These are phyloP conservation scores for Amiota minor DNA, from an alignment of 2,888 invertebrate genomes.

Conservation along the genomic window DNA sequence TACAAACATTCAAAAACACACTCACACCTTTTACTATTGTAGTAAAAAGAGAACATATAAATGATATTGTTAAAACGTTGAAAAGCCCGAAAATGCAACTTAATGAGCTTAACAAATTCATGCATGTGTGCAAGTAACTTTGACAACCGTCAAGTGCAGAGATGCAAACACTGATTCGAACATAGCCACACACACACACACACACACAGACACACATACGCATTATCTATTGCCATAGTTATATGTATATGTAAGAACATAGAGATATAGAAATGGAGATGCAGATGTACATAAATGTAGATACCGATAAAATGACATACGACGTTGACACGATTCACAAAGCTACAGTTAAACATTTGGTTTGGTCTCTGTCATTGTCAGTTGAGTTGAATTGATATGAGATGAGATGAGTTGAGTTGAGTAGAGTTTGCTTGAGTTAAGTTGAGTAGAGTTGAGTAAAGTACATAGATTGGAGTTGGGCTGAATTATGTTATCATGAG, in stretches of 20 bases:
- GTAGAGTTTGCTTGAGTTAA: too few species aligned
- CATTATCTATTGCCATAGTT: not conserved
- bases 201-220: not conserved
- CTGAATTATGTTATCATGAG: constrained; percentile 10
- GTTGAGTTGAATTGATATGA: not conserved
- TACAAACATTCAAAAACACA: constrained; percentile 55
- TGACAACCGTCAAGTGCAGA: constrained; percentile 65
- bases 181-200: not conserved
- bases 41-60: too few species aligned
- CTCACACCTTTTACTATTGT: not conserved
- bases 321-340: not conserved
- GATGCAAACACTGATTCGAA: constrained; percentile 36
- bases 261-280: not conserved
- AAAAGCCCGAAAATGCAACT: constrained; percentile 65
- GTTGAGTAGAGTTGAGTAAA: too few species aligned
- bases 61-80: constrained; percentile 47
- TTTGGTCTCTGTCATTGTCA: constrained; percentile 17
- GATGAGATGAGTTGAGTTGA: too few species aligned
- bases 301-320: not conserved
- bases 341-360: constrained; percentile 13
- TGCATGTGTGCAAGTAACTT: constrained; percentile 68
- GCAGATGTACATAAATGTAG: not conserved
- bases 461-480: too few species aligned
- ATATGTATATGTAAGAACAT: too few species aligned
- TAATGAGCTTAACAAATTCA: constrained; percentile 67